phyloP scores from a whole-genome alignment of 2,113 vertebrate species.

The Ammospiza nelsoni region DNA sequence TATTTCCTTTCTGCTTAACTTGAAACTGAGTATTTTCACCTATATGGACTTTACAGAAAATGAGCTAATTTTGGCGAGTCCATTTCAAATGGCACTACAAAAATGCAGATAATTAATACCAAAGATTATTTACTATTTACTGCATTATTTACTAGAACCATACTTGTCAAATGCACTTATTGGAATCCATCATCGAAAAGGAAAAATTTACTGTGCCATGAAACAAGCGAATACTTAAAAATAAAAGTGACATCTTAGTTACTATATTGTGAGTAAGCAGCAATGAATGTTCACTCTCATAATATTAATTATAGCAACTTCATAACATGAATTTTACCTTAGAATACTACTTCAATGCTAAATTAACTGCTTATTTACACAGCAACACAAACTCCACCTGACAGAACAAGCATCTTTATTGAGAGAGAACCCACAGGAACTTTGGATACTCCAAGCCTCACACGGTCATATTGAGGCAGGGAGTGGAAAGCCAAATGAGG shows the following conservation, averaged over 20 bases:
- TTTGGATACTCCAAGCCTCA: background rate
- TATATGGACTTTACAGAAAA: background rate
- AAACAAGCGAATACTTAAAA: background rate
- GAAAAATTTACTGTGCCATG: background rate
- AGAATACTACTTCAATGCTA: background rate
- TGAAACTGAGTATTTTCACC: background rate
- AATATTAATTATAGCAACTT: background rate
- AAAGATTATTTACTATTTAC: background rate
- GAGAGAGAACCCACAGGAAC: background rate
- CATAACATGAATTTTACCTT: background rate
- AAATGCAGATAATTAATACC: background rate
- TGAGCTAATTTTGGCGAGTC: background rate
- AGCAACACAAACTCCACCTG: background rate
- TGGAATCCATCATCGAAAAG: background rate
- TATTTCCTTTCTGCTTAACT: background rate
- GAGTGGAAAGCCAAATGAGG: accelerated
- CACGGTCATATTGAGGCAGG: accelerated
- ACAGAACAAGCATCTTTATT: background rate
- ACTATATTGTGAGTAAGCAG: background rate
- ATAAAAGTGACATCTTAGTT: background rate
- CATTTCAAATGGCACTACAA: background rate
- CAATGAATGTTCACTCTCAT: background rate
- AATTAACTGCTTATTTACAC: background rate
- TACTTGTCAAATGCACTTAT: background rate
- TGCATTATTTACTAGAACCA: background rate